Conservation (phyloP, 2,113 vertebrate species). For the Tupaia tana region DNA sequence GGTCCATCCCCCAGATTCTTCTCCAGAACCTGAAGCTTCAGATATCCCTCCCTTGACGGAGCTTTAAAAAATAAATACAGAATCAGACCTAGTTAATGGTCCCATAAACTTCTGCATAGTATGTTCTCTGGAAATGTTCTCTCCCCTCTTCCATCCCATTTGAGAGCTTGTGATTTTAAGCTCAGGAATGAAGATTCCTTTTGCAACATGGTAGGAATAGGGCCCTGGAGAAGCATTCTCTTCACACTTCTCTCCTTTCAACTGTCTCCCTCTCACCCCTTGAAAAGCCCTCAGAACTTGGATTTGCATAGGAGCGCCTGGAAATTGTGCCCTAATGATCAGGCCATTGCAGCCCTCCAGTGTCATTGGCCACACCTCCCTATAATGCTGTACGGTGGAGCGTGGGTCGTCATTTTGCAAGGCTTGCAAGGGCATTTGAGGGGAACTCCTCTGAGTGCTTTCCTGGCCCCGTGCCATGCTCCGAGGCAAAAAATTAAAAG, state of each 20-base stretch:
- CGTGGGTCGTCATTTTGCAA: slow-evolving; percentile 49
- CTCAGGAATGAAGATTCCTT: not conserved
- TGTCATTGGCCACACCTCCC: not conserved
- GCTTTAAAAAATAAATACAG: slow-evolving; percentile 41
- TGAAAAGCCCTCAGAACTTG: not conserved
- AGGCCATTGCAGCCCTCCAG: not conserved
- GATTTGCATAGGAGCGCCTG: not conserved
- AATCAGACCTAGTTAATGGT: not conserved
- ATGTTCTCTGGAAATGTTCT: not conserved
- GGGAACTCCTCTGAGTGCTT: slow-evolving; percentile 76
- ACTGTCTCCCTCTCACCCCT: not conserved
- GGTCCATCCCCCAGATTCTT: not conserved
- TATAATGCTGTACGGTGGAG: not conserved
- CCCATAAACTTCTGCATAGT: slow-evolving; percentile 6
- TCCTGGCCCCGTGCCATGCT: slow-evolving; percentile 80
- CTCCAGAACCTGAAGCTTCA: slow-evolving; percentile 21
- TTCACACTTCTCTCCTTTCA: not conserved
- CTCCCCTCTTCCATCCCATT: not conserved
- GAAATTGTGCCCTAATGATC: not conserved
- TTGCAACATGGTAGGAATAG: not conserved
- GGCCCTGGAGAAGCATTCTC: too few species aligned
- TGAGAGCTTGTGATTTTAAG: not conserved
- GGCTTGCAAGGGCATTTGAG: slow-evolving; percentile 71
- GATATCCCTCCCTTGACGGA: slow-evolving; percentile 25
- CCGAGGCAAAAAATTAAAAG: slow-evolving; percentile 73